Percentiles rank a stretch among this genome's conserved stretches.
Evolutionary conservation across 2,113 vertebrate genomes (phyloP).

Genomic region (Prinia subflava): DNA sequence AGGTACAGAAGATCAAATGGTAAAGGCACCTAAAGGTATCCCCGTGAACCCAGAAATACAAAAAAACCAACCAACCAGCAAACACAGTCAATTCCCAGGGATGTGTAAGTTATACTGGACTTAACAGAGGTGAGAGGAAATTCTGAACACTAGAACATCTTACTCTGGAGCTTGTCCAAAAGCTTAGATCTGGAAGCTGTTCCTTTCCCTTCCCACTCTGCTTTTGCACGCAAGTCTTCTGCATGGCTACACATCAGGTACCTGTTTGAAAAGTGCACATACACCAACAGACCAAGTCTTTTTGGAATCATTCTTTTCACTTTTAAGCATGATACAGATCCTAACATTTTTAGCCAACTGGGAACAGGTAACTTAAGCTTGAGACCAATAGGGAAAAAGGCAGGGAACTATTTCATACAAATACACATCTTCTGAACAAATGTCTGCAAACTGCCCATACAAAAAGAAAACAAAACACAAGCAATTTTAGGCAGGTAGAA

Average conservation of each 20-base stretch:
- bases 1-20: neutral
- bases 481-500: neutral
- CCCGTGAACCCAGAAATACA: neutral
- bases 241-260: slow-evolving; percentile 98
- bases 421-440: neutral
- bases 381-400: neutral
- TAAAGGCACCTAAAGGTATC: neutral
- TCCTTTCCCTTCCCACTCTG: slow-evolving; percentile 98
- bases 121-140: neutral
- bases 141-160: slow-evolving; percentile 64
- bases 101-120: neutral
- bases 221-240: slow-evolving; percentile 92
- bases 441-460: neutral
- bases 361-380: neutral
- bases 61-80: neutral
- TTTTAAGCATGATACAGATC: neutral
- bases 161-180: slow-evolving; percentile 96
- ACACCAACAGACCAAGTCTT: slow-evolving; percentile 27
- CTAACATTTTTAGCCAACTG: neutral
- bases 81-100: neutral
- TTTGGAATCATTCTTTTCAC: neutral
- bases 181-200: slow-evolving; percentile 88
- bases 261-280: slow-evolving; percentile 67
- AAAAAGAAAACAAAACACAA: neutral
- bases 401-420: neutral